Evolutionary conservation across 2,113 vertebrate species (phyloP), one percentile per base, ranked within the genome.

Genomic region (Pipa parva): DNA sequence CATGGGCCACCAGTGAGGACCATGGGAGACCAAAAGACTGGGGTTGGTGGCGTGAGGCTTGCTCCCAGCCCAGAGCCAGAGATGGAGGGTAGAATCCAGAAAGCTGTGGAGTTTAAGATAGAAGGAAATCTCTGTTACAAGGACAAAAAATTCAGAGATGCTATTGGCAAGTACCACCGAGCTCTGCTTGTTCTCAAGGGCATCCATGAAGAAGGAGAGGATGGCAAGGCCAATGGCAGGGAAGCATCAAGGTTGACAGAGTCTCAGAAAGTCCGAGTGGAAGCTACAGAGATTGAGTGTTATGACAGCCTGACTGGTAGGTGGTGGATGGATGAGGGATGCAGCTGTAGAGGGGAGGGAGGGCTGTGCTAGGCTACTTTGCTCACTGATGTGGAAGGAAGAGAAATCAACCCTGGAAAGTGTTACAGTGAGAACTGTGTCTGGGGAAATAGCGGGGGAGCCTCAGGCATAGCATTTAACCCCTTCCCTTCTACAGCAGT

Each of bases 91-190:
- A 93, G 91, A 72, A 88, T 95, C 77, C 89, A 92, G 75, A 92
- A 91, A 74, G 92, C 92, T 48, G 86, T 93, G 75, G 91, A 92
- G 75, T 95, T 95, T 80, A 93, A 94, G 83, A 75, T 73, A 59
- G 93, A 95, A 85, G 93, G 93, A 45, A 90, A 94, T 72, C 91
- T 89, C 58, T 95, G 92, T 75, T 95, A 94, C 79, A 91, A 92
- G 76, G 92, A 94, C 80, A 95, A 95, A 86, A 94, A 94, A 87
- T 94, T 94, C 75, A 85, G 93, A 75, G 93, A 95, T 65, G 93
- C 93, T 59, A 95, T 95, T 50, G 93, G 93, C 76, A 94, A 94
- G 79, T 95, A 95, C 45, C 93, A 95, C 74, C 88, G 92, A 75
- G 91, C 93, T n/a, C 83, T 92, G 78, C 88, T 96, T 75, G 92